These are phyloP conservation scores for Argentina silus DNA, from an alignment of 2,797 vertebrate genomes.

Conservation along the genomic window DNA sequence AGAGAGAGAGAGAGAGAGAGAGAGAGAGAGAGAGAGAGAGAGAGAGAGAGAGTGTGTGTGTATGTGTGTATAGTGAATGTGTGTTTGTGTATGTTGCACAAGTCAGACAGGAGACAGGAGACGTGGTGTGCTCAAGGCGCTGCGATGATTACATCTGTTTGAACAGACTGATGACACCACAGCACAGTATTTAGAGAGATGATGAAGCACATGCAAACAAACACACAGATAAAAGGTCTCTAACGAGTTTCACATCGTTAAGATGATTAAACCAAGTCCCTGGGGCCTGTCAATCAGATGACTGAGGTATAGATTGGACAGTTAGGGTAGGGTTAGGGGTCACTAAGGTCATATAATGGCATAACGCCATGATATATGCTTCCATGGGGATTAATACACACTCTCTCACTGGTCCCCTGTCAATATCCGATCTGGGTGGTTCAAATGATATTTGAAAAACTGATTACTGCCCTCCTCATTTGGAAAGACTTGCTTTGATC, in stretches of 20 bases:
- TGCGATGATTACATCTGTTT: not conserved
- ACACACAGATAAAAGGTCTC: conserved; percentile 27
- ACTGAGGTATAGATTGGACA: conserved; percentile 36
- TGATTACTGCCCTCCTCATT: not conserved
- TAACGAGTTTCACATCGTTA: conserved; percentile 50
- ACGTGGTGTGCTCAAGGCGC: too few species aligned
- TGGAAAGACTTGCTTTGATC: not conserved
- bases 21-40: not conserved
- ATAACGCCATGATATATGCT: conserved; percentile 28
- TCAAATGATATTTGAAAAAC: not conserved
- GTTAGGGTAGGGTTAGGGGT: conserved; percentile 47
- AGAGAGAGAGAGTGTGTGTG: not conserved
- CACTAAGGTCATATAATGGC: conserved; percentile 21
- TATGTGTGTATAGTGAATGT: too few species aligned
- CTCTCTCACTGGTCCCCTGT: not conserved
- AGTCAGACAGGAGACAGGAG: not conserved
- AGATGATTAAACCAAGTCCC: conserved; percentile 49
- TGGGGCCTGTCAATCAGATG: conserved; percentile 36
- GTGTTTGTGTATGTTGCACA: conserved; percentile 2
- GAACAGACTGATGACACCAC: conserved; percentile 29
- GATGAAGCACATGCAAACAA: conserved; percentile 50
- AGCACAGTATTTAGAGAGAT: conserved; percentile 34
- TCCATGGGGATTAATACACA: conserved; percentile 25
- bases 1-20: conserved; percentile 4
- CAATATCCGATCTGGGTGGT: not conserved